phyloP scores from a whole-genome alignment of 2,113 vertebrate species.

The Ptychochromis oligacanthus region DNA sequence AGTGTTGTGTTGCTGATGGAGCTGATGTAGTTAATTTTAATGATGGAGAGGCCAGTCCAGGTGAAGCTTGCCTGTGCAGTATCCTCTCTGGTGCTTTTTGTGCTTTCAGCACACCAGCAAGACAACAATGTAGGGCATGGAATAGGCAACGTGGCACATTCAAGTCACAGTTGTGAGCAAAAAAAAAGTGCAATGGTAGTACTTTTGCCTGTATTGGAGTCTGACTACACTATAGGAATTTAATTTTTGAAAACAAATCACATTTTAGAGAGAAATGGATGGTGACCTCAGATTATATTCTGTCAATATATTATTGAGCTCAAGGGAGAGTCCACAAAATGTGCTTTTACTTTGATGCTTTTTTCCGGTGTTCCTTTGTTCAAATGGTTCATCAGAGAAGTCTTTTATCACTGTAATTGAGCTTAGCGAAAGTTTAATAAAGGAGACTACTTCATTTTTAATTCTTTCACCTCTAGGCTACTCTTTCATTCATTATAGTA shows the following conservation, averaged over 20 bases:
- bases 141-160: constrained; percentile 63
- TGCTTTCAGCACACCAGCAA: constrained; percentile 67
- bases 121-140: constrained; percentile 72
- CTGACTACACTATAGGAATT: constrained; percentile 8
- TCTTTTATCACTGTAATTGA: constrained; percentile 55
- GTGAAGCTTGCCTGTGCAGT: constrained; percentile 55
- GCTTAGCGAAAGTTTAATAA: constrained; percentile 58
- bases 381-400: constrained; percentile 37
- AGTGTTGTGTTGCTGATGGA: constrained; percentile 49
- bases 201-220: constrained; percentile 31
- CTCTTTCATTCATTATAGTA: constrained; percentile 56
- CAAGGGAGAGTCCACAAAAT: constrained; percentile 27
- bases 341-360: constrained; percentile 39
- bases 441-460: constrained; percentile 55
- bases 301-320: not conserved
- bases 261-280: constrained; percentile 21
- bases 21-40: constrained; percentile 67
- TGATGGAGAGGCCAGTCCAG: constrained; percentile 70
- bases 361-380: constrained; percentile 37
- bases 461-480: constrained; percentile 60
- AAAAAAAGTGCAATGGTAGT: constrained; percentile 15
- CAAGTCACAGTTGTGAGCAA: constrained; percentile 47
- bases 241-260: constrained; percentile 19
- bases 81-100: constrained; percentile 55
- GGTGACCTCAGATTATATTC: constrained; percentile 27